A percentile compares a stretch with the other conserved stretches of the same genome.
Evolutionary conservation across 2,113 vertebrate genomes (phyloP).

Genomic region (Enhydra lutris): DNA sequence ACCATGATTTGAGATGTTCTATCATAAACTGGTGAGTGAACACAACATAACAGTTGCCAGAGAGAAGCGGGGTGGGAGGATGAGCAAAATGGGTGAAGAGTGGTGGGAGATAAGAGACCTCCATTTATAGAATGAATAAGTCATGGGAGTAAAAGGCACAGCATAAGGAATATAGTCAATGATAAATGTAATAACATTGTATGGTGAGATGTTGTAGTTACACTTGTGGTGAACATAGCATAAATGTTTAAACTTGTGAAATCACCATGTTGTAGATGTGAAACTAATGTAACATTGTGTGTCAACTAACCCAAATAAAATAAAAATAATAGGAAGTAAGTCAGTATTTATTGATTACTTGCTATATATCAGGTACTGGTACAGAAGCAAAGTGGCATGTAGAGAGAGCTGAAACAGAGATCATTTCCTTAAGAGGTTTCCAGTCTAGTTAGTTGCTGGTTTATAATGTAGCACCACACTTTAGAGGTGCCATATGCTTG

Average conservation of each 20-base stretch:
- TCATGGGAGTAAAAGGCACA: not conserved
- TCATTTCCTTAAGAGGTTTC: not conserved
- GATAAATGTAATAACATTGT: not conserved
- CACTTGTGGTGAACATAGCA: not conserved
- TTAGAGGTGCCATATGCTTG: not conserved
- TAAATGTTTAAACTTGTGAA: not conserved
- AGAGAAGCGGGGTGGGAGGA: not conserved
- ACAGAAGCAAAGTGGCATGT: not conserved
- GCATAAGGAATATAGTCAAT: not conserved
- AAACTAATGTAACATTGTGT: not conserved
- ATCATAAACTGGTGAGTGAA: not conserved
- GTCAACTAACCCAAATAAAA: not conserved
- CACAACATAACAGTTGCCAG: not conserved
- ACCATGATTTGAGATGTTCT: not conserved
- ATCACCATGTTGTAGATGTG: not conserved
- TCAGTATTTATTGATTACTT: not conserved
- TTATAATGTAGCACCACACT: not conserved
- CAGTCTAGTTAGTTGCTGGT: not conserved
- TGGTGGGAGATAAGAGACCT: not conserved
- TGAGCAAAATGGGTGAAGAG: not conserved
- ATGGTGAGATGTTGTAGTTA: not conserved
- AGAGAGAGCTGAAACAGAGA: not conserved
- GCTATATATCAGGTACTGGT: not conserved
- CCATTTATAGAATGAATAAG: not conserved
- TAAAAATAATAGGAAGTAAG: not conserved